Base-by-base conservation (phyloP, 2,888 invertebrate genomes). In the Agrilus cyanescens region DNA sequence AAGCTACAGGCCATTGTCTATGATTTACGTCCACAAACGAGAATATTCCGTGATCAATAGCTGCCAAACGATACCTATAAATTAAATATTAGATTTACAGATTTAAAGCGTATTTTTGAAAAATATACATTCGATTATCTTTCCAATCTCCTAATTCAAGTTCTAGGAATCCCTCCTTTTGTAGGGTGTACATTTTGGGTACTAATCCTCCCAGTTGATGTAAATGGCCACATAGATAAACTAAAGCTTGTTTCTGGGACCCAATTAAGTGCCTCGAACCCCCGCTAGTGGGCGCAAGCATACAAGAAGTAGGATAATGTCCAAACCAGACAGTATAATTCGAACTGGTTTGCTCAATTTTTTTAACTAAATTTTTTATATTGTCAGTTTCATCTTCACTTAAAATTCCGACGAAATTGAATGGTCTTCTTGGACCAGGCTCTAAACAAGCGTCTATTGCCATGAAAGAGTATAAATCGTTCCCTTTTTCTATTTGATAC, bases 81-180 rank as follows among this genome's bases (percentile, higher is more conserved):
- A 44, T 29, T 34, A 43, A 3, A 35, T 35, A 2, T 32, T n/a
- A 40, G 25, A 34, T 13, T 33, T 15, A 30, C 7, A n/a, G 15
- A 3, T 25, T 42, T 15, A 15, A 15, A 36, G 16, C n/a, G 16
- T 7, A 12, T 14, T 12, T 29, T 30, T 34, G 14, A 30, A 40
- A n/a, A 47, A 60, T 69, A 69, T 70, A 85, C 85, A 84, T 75
- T 69, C 91, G 74, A 59, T 85, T 85, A 56, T 87, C 85, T 66
- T 88, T 93, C 91, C 93, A 94, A 68, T 94, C 94, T 7, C 83
- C 88, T 41, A 93, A 68, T 67, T 94, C 94, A 44, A 93, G 70
- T 67, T 94, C 94, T 45, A 93, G 68, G 59, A 77, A 85, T 4
- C 91, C 91, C 46, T 75, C 76, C 53, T 79, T 78, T 57, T 93